Base-by-base conservation (phyloP, 2,797 vertebrate genomes). In the Aplochiton taeniatus region DNA sequence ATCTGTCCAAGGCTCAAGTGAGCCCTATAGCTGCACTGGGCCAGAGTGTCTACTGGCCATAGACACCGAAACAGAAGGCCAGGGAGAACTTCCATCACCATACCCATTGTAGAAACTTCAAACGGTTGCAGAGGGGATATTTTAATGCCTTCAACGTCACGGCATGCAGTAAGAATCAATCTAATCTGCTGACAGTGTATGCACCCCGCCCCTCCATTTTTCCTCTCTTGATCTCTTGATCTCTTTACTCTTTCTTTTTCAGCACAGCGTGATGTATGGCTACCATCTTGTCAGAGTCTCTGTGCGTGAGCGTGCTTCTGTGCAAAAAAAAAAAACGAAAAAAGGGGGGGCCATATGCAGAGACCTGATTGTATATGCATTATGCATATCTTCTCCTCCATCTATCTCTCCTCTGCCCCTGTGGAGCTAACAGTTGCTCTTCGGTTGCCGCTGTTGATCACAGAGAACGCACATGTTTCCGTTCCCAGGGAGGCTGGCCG, bases 371-470 rank as follows among this genome's bases (percentile, higher is more conserved):
- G 70, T 63, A 68, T 76, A 76, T 81, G 68, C 57, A 63, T n/a
- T 74, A 63, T 63, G 48, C 54, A 6, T 31, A 6, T 31, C 31
- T 31, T 2, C 31, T 31, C 31, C 61, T 69, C 69, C 58, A 66
- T 68, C 55, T 77, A 31, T 66, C 11, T 65, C 41, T 71, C 58
- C 16, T 63, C 64, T 63, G n/a, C 57, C 68, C 81, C 84, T 14
- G 60, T 77, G 81, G 82, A 53, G 62, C 53, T n/a, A 79, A 75
- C 84, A 85, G 83, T 88, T 85, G 83, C 68, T 76, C 58, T 55
- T 61, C 52, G 78, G 78, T 75, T 74, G 71, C 70, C 68, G 77
- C 78, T 82, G 77, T 82, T 47, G 45, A 52, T n/a, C 43, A 20
- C 67, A 62, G 71, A 72, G 66, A 66, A 50, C 71, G 74, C 88